A percentile compares a stretch with the other conserved stretches of the same genome.
These are phyloP conservation scores for Tupiocoris notatus DNA, from an alignment of 2,888 invertebrate genomes.

Conservation along the genomic window DNA sequence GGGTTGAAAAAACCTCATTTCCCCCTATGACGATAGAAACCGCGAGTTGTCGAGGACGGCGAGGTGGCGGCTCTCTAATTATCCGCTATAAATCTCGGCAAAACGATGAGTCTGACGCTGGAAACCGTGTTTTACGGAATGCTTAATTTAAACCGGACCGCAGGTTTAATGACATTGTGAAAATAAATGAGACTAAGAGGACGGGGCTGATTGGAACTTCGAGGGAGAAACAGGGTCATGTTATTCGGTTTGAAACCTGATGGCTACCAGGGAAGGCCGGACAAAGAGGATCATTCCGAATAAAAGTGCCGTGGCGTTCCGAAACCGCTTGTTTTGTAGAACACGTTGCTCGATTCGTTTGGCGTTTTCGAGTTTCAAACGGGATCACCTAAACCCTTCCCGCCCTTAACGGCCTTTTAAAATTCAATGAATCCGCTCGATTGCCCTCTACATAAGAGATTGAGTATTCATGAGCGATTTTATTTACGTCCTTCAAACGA, in stretches of 20 bases:
- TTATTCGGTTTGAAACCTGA: not conserved
- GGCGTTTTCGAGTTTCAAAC: not conserved
- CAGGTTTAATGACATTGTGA: constrained; percentile 39
- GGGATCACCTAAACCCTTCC: not conserved
- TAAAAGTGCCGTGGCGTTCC: not conserved
- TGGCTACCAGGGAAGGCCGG: not conserved
- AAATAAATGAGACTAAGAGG: constrained; percentile 24
- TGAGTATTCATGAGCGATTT: no score
- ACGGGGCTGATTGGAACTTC: constrained; percentile 21
- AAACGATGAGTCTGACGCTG: not conserved
- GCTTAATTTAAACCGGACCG: constrained; percentile 35
- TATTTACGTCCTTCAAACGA: no score
- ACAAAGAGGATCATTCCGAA: not conserved
- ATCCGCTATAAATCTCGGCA: constrained; percentile 35
- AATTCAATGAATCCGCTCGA: not conserved
- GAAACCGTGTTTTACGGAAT: constrained; percentile 35
- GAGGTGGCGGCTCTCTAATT: constrained; percentile 35
- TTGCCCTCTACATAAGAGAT: not conserved
- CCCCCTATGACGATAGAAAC: not conserved
- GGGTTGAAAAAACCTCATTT: not conserved
- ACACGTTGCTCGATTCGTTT: not conserved
- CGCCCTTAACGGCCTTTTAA: not conserved
- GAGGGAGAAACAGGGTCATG: constrained; percentile 14
- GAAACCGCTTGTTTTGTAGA: not conserved
- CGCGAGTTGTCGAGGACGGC: not conserved